phyloP scores from a whole-genome alignment of 53 echinoderm and acorn worm species.

The Stichopus horrens region DNA sequence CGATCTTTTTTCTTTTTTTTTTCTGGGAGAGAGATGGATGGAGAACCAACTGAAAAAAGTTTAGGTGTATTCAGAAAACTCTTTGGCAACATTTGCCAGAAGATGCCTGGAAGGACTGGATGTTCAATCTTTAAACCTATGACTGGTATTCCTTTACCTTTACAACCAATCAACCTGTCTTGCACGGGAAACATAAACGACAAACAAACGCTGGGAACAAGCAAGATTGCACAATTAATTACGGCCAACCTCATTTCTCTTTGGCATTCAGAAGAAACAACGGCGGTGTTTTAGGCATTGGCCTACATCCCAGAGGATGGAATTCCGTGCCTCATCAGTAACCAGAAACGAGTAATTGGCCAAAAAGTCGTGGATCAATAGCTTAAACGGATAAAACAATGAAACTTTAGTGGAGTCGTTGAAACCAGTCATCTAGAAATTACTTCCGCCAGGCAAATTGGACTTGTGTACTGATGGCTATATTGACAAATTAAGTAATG shows the following conservation, averaged over 20 bases:
- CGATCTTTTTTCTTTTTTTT: no score
- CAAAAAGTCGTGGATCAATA: conserved; percentile 34
- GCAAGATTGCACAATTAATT: conserved; percentile 12
- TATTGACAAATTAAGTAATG: conserved; percentile 32
- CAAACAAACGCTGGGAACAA: not conserved
- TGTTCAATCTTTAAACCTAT: not conserved
- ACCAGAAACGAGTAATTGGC: conserved; percentile 23
- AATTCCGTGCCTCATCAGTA: conserved; percentile 23
- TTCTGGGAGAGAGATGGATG: no score
- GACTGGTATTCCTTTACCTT: not conserved
- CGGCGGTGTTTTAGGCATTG: not conserved
- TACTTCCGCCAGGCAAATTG: conserved; percentile 36
- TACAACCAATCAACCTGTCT: conserved; percentile 5
- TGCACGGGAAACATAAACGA: not conserved
- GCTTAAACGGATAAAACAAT: conserved; percentile 35
- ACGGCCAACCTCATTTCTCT: not conserved
- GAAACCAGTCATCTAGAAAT: conserved; percentile 22
- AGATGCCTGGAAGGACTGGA: not conserved
- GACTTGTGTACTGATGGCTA: conserved; percentile 26
- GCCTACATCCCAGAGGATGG: conserved; percentile 22
- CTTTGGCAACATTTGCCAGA: not conserved
- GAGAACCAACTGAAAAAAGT: not conserved
- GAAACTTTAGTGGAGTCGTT: conserved; percentile 26
- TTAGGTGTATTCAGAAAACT: not conserved
- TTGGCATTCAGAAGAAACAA: not conserved